These are phyloP conservation scores for Oeneis ivallda DNA, from an alignment of 2,888 invertebrate genomes.

Conservation along the genomic window DNA sequence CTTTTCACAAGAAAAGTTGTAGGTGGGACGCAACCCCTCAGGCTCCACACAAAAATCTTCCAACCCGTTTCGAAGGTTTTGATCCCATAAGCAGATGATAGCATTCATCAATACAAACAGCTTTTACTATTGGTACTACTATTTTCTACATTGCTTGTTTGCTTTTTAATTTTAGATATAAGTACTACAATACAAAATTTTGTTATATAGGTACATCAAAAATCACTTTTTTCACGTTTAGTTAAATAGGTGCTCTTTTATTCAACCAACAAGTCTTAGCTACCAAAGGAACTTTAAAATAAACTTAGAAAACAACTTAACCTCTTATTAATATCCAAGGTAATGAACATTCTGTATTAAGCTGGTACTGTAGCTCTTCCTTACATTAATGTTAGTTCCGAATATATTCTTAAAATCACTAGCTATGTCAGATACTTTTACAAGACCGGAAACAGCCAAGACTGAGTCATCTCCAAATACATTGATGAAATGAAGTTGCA, in stretches of 20 bases:
- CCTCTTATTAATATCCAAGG: too few species aligned
- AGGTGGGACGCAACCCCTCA: slow-evolving; percentile 14
- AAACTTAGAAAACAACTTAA: slow-evolving; percentile 11
- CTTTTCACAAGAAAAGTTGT: slow-evolving; percentile 12
- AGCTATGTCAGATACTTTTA: too few species aligned
- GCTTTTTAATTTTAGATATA: slow-evolving; percentile 11
- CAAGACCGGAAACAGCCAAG: too few species aligned
- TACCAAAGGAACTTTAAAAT: slow-evolving; percentile 12
- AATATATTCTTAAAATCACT: too few species aligned
- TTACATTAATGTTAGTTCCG: too few species aligned
- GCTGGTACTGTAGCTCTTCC: too few species aligned
- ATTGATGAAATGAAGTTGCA: too few species aligned
- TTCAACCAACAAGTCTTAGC: slow-evolving; percentile 10
- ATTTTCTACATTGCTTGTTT: slow-evolving; percentile 12
- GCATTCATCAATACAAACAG: slow-evolving; percentile 15
- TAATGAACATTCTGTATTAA: too few species aligned
- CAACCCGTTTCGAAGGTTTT: slow-evolving; percentile 14
- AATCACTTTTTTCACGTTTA: slow-evolving; percentile 12
- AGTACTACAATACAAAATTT: slow-evolving; percentile 12
- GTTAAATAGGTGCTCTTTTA: slow-evolving; percentile 10
- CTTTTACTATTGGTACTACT: slow-evolving; percentile 14
- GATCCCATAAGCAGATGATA: slow-evolving; percentile 15
- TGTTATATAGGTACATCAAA: slow-evolving; percentile 9
- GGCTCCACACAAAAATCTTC: slow-evolving; percentile 14
- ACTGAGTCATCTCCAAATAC: too few species aligned